Evolutionary conservation across 2,797 vertebrate genomes (phyloP).

Genomic region (Halcyon badia): DNA sequence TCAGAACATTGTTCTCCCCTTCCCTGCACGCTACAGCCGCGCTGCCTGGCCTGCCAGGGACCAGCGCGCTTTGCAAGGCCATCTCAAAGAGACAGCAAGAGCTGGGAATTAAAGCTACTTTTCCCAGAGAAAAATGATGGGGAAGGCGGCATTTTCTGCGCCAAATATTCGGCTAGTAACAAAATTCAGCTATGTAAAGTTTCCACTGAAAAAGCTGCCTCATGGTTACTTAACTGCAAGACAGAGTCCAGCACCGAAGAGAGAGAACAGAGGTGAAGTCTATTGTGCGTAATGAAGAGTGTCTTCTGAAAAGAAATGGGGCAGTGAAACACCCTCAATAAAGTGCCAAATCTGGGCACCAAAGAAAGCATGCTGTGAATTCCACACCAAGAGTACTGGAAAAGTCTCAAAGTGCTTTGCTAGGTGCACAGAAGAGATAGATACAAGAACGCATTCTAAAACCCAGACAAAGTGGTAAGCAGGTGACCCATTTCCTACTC

Average conservation of each 20-base stretch:
- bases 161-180: not conserved
- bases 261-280: not conserved
- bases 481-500: not conserved
- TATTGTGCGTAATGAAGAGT: not conserved
- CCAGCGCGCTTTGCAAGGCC: not conserved
- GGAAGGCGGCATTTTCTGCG: not conserved
- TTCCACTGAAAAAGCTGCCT: not conserved
- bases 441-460: not conserved
- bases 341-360: not conserved
- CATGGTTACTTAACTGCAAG: not conserved
- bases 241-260: not conserved
- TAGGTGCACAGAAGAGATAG: not conserved
- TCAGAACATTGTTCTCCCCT: fast-evolving
- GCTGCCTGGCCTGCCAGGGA: not conserved
- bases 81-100: not conserved
- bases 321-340: not conserved
- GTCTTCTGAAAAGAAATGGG: not conserved
- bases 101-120: not conserved
- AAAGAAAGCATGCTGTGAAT: not conserved
- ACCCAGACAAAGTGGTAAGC: not conserved
- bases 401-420: not conserved
- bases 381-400: not conserved
- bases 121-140: not conserved
- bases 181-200: not conserved
- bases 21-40: not conserved